phyloP scores from a whole-genome alignment of 2,113 vertebrate genomes.

The Ploceus nigricollis region DNA sequence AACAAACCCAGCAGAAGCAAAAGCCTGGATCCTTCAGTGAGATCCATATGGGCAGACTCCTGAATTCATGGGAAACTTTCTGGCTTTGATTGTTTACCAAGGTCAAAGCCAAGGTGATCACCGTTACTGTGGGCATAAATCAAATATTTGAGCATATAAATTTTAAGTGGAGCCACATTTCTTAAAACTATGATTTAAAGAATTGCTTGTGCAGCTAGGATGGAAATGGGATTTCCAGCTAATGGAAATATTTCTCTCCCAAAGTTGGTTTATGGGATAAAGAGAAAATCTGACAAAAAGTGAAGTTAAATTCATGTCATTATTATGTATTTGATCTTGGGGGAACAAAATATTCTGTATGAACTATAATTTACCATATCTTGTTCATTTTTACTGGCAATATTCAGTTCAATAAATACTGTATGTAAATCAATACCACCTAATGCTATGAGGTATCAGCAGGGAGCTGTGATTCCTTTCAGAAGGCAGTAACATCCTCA shows the following conservation, averaged over 20 bases:
- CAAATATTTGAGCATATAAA: not conserved
- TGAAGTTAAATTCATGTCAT: not conserved
- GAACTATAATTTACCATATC: not conserved
- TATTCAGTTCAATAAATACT: not conserved
- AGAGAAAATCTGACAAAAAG: not conserved
- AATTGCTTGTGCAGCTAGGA: not conserved
- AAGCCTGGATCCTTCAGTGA: not conserved
- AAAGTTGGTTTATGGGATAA: not conserved
- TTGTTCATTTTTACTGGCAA: slow-evolving; percentile 31
- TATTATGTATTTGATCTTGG: not conserved
- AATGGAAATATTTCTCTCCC: not conserved
- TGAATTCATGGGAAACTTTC: not conserved
- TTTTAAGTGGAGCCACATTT: not conserved
- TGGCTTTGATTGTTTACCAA: not conserved
- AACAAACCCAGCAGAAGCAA: not conserved
- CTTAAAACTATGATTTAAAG: not conserved
- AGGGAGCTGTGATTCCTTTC: not conserved
- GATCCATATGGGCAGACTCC: not conserved
- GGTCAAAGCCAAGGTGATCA: not conserved
- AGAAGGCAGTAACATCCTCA: not conserved
- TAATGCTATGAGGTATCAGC: slow-evolving; percentile 21
- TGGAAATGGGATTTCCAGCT: not conserved
- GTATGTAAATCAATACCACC: not conserved
- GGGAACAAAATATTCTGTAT: not conserved
- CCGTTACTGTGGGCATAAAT: not conserved